Conservation (phyloP, 2,113 vertebrate species). For the Corvus cornix region DNA sequence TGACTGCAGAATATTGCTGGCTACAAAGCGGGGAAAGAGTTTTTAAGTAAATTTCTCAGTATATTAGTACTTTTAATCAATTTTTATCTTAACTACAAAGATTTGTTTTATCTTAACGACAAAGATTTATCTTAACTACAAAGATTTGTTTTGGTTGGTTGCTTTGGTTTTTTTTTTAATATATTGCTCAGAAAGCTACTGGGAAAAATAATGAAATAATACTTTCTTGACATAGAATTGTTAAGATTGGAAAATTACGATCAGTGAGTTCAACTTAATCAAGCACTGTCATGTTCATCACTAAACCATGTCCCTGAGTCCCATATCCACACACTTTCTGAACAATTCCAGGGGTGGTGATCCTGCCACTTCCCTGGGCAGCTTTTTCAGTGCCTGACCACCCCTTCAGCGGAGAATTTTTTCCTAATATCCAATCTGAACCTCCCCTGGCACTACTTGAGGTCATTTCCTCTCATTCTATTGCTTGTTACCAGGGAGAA, state of each 20-base stretch:
- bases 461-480: background rate
- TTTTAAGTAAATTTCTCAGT: background rate
- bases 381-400: background rate
- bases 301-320: background rate
- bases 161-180: background rate
- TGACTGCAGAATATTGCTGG: background rate
- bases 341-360: background rate
- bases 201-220: background rate
- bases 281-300: background rate
- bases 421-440: background rate
- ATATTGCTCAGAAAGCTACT: background rate
- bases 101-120: background rate
- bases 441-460: background rate
- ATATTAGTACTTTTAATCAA: background rate
- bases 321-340: background rate
- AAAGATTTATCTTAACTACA: background rate
- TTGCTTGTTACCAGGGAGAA: accelerated
- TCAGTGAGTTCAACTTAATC: background rate
- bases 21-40: background rate
- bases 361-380: background rate
- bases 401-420: background rate
- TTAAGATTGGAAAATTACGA: background rate
- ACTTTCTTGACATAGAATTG: background rate
- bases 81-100: background rate
- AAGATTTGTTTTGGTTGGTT: background rate